Percentiles rank a stretch among this genome's conserved stretches.
Conservation (phyloP, 2,888 invertebrate species). For the Esperia sulphurella region DNA sequence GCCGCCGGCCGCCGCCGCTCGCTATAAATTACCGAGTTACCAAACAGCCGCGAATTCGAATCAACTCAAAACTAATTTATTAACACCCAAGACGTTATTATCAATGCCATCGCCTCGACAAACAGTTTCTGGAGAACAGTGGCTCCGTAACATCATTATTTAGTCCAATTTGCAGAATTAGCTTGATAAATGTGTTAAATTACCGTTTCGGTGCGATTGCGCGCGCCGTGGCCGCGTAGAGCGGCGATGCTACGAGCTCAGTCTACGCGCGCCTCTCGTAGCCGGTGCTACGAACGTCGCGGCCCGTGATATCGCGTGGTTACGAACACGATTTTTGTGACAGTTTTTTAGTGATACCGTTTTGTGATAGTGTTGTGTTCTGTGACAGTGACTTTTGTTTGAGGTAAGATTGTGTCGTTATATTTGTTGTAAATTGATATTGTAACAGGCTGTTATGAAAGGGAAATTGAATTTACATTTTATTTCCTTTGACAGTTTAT, state of each 20-base stretch:
- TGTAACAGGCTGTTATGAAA: not conserved
- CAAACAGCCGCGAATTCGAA: slow-evolving; percentile 33
- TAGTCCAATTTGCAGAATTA: slow-evolving; percentile 75
- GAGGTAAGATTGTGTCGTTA: slow-evolving; percentile 20
- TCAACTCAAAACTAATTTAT: slow-evolving; percentile 59
- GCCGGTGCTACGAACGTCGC: slow-evolving; percentile 28
- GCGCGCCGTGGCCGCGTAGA: slow-evolving; percentile 63
- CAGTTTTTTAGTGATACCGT: slow-evolving; percentile 25
- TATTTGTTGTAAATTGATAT: not conserved
- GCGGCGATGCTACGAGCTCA: slow-evolving; percentile 40
- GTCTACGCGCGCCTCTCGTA: slow-evolving; percentile 41
- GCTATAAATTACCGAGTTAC: slow-evolving; percentile 18
- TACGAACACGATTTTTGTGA: slow-evolving; percentile 24
- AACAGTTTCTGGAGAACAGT: slow-evolving; percentile 48
- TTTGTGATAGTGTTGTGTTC: slow-evolving; percentile 31
- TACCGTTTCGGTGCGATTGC: slow-evolving; percentile 64
- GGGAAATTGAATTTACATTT: slow-evolving; percentile 11
- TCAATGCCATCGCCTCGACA: slow-evolving; percentile 49
- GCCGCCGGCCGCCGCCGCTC: slow-evolving; percentile 24
- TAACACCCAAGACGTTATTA: slow-evolving; percentile 53
- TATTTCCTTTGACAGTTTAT: slow-evolving; percentile 12
- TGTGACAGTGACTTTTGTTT: slow-evolving; percentile 12
- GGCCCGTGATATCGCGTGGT: slow-evolving; percentile 12
- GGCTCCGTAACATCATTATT: slow-evolving; percentile 66
- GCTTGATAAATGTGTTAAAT: slow-evolving; percentile 74